Conservation (phyloP, 37 sponge, comb jelly and placozoan genomes). For the Chondrilla cf. caribensis region DNA sequence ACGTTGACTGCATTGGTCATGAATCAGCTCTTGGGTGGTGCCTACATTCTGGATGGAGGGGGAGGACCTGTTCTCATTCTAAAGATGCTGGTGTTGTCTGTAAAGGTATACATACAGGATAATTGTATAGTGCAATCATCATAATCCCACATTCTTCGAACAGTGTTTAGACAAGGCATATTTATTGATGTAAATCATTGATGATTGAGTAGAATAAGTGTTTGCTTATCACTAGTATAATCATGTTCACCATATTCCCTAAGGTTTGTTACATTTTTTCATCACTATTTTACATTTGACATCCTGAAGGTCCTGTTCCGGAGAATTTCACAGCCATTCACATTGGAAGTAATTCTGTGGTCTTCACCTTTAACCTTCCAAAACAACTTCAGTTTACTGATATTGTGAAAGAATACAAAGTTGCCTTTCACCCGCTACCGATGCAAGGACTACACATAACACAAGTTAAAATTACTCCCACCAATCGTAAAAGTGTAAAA, state of each 20-base stretch:
- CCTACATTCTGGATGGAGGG: not conserved
- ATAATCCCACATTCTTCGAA: no score
- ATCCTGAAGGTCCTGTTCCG: not conserved
- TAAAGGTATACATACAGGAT: no score
- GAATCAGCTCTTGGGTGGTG: conserved; percentile 9
- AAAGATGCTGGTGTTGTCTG: conserved; percentile 2
- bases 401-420: not conserved
- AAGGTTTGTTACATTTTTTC: no score
- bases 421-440: not conserved
- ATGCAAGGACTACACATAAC: no score
- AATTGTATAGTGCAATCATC: no score
- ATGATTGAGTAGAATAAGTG: no score
- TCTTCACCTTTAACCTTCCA: not conserved
- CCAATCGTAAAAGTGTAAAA: not conserved
- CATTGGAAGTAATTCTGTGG: not conserved
- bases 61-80: not conserved
- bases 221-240: no score
- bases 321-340: not conserved
- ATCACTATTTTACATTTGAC: no score
- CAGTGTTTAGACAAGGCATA: no score
- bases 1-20: conserved; percentile 15
- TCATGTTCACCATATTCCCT: no score
- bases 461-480: not conserved
- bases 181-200: no score
- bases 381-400: not conserved